Evolutionary conservation across 2,888 invertebrate species (phyloP), one percentile per base, ranked within the genome.

Genomic region (Scelioninae gen. 2): DNA sequence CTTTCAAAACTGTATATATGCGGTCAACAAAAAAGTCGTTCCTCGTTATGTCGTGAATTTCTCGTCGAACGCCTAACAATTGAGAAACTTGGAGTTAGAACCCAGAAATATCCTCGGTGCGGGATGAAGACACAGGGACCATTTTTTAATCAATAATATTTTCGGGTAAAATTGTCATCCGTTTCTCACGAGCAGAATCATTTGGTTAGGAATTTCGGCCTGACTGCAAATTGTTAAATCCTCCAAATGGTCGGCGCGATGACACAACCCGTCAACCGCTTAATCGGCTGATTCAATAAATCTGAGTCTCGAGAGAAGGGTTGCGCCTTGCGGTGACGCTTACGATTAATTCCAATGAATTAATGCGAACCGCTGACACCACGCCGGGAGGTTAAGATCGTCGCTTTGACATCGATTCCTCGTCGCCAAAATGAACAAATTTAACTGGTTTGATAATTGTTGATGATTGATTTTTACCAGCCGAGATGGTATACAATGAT

Each of bases 261-360:
- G 82, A 82, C 81, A 82, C 76, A 80, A 81, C 78, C 80, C 78
- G 80, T 83, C 81, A 82, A 79, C 81, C 80, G 80, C 82, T 83
- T 82, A 83, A 83, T 83, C 82, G 81, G 80, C 78, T 85, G 84
- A 85, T 85, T 85, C 83, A 84, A 85, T 85, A 85, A 85, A 85
- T 85, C 84, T 81, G 82, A 83, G 84, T 82, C 78, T 48, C 75
- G 77, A 78, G 71, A 77, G 73, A 69, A 75, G 78, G 81, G 81
- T 83, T 83, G 80, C 77, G 81, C 76, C 79, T 82, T 78, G 75
- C 76, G 75, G 63, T 79, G 77, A 77, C 80, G 81, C 78, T 80
- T 72, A 79, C 77, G 80, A 84, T 85, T 84, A 84, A 85, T 84
- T 83, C 82, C 79, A 83, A 82, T 81, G 81, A 85, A 84, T 84